phyloP scores from a whole-genome alignment of 2,797 vertebrate species.

The Tamandua tetradactyla region DNA sequence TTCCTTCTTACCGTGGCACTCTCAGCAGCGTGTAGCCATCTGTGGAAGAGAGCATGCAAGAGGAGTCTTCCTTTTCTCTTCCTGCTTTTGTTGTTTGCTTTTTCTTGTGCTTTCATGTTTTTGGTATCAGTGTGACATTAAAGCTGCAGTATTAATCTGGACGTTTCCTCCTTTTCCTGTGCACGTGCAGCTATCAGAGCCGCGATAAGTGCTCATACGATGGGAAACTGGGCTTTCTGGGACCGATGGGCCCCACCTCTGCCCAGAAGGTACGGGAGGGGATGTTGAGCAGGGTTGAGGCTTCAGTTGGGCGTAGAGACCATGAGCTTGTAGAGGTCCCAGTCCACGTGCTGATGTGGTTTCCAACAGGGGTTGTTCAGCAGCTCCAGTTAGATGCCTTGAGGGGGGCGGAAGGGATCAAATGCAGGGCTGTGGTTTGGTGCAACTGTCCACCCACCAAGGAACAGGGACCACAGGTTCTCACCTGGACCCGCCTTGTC shows the following conservation, averaged over 20 bases:
- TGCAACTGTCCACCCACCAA: neutral
- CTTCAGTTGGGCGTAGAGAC: neutral
- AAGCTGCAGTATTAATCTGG: slow-evolving; percentile 31
- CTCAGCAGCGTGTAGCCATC: neutral
- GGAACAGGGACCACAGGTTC: neutral
- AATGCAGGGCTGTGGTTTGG: neutral
- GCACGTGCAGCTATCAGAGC: neutral
- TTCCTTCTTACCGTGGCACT: neutral
- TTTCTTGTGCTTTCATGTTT: slow-evolving; percentile 54
- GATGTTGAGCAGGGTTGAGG: neutral
- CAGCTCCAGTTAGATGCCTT: neutral
- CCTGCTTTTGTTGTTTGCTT: slow-evolving; percentile 49
- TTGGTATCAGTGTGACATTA: slow-evolving; percentile 63
- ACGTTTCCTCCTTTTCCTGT: neutral
- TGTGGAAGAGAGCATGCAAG: neutral
- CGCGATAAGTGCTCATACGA: neutral
- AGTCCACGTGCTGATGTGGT: neutral
- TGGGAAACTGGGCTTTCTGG: neutral
- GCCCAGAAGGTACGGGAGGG: neutral
- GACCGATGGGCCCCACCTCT: neutral
- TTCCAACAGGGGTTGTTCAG: neutral
- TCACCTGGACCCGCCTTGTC: neutral
- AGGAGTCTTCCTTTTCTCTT: neutral
- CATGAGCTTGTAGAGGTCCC: neutral
- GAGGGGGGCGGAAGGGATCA: neutral